Evolutionary conservation across 2,888 invertebrate species (phyloP).

Genomic region (Ptychoptera contaminata): DNA sequence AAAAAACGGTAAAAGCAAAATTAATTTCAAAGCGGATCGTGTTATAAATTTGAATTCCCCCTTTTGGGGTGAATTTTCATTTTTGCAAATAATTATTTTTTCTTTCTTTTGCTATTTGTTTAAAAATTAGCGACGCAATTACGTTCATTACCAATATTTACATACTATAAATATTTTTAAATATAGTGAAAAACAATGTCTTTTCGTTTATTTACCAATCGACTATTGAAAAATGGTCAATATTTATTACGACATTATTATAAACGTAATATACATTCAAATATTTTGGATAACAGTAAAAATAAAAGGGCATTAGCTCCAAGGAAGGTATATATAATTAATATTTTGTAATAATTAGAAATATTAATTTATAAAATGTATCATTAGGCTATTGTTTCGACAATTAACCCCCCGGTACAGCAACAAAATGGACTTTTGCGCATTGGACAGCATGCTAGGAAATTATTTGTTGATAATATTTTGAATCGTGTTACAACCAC

Average conservation of each 20-base stretch:
- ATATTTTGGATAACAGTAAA: slow-evolving; percentile 30
- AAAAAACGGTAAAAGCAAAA: too few relatives aligned
- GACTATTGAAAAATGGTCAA: slow-evolving; percentile 45
- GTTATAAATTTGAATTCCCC: too few relatives aligned
- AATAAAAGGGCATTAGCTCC: slow-evolving; percentile 15
- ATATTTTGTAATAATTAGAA: too few relatives aligned
- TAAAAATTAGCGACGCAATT: too few relatives aligned
- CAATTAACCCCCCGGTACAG: slow-evolving; percentile 16
- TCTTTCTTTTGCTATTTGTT: too few relatives aligned
- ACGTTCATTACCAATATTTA: too few relatives aligned
- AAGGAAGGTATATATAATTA: too few relatives aligned
- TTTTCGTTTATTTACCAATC: slow-evolving; percentile 36
- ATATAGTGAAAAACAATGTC: slow-evolving; percentile 32
- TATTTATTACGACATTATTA: slow-evolving; percentile 34
- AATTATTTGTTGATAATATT: slow-evolving; percentile 52
- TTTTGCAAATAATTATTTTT: too few relatives aligned
- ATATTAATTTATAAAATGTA: too few relatives aligned
- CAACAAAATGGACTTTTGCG: slow-evolving; percentile 29
- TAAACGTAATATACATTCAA: slow-evolving; percentile 35
- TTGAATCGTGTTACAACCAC: slow-evolving; percentile 51
- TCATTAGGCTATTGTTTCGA: slow-evolving; percentile 4
- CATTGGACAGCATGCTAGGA: slow-evolving; percentile 44
- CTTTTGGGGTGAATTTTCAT: too few relatives aligned
- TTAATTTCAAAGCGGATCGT: too few relatives aligned
- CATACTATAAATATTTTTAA: not conserved